phyloP scores from a whole-genome alignment of 2,797 vertebrate species.

The Mormyrops attenuatus region DNA sequence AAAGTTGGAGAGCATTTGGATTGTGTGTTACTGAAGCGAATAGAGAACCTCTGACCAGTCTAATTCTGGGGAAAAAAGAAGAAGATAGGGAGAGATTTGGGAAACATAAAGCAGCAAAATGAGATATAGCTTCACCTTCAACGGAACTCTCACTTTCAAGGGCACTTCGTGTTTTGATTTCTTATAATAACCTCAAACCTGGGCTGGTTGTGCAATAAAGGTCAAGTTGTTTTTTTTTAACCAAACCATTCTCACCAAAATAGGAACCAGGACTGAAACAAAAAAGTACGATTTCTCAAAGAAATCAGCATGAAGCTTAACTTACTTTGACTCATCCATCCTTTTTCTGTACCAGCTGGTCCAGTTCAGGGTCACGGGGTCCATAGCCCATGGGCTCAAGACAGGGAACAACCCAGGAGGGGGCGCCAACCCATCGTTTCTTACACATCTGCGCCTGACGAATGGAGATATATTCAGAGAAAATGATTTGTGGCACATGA shows the following conservation, averaged over 20 bases:
- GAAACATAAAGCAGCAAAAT: not conserved
- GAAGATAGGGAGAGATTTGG: not conserved
- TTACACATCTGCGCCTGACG: not conserved
- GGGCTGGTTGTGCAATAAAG: not conserved
- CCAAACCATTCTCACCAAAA: not conserved
- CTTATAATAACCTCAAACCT: not conserved
- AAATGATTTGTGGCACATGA: not conserved
- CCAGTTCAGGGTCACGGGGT: not conserved
- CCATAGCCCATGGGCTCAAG: not conserved
- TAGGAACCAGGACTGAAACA: not conserved
- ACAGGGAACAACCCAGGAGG: not conserved
- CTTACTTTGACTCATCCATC: not conserved
- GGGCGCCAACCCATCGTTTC: not conserved
- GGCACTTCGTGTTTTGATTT: not conserved
- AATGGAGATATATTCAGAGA: not conserved
- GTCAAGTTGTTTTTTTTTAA: not conserved
- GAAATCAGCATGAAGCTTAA: not conserved
- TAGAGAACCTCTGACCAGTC: not conserved
- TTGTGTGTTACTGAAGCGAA: not conserved
- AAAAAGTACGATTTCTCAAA: not conserved
- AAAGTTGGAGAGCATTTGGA: constrained; percentile 9
- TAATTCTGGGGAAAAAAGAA: not conserved
- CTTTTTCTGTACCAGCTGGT: not conserved
- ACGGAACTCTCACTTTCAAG: not conserved
- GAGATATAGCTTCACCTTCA: not conserved